Conservation (phyloP, 2,888 invertebrate species). For the Sinotaia quadrata region DNA sequence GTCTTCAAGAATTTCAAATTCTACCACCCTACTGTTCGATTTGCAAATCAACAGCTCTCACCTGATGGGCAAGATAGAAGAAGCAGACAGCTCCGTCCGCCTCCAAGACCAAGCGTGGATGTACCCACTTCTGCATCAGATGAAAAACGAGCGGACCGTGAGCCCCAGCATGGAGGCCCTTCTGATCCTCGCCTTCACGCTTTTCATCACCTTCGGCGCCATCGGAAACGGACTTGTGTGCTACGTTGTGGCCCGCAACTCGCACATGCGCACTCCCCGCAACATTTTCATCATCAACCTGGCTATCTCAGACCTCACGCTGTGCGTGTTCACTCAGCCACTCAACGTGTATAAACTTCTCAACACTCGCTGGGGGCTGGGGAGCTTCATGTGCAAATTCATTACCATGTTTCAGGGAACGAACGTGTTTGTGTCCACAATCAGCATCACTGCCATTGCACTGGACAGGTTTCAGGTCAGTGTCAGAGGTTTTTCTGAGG, state of each 20-base stretch:
- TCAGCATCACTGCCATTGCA: slow-evolving; percentile 91
- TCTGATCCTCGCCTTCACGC: slow-evolving; percentile 56
- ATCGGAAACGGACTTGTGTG: slow-evolving; percentile 91
- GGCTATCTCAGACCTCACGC: slow-evolving; percentile 84
- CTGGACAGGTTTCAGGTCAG: slow-evolving; percentile 70
- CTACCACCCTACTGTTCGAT: too few species aligned
- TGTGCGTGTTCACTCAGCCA: slow-evolving; percentile 92
- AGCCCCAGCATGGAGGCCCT: slow-evolving; percentile 54
- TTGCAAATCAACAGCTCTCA: not conserved
- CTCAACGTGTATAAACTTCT: slow-evolving; percentile 89
- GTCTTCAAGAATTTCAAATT: too few species aligned
- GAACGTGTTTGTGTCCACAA: slow-evolving; percentile 93
- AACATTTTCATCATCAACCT: slow-evolving; percentile 93
- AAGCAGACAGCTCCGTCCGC: not conserved
- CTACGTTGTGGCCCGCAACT: slow-evolving; percentile 83
- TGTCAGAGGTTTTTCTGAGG: too few species aligned
- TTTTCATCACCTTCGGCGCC: slow-evolving; percentile 84
- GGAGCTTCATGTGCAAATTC: slow-evolving; percentile 87
- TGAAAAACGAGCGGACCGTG: slow-evolving; percentile 37
- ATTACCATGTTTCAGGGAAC: slow-evolving; percentile 90
- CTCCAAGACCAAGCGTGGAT: slow-evolving; percentile 18
- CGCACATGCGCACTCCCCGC: slow-evolving; percentile 91
- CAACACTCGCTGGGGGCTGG: slow-evolving; percentile 86
- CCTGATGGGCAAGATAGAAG: not conserved
- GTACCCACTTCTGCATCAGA: slow-evolving; percentile 28